Base-by-base conservation (phyloP, 2,888 invertebrate genomes). In the Pristionchus entomophagus region DNA sequence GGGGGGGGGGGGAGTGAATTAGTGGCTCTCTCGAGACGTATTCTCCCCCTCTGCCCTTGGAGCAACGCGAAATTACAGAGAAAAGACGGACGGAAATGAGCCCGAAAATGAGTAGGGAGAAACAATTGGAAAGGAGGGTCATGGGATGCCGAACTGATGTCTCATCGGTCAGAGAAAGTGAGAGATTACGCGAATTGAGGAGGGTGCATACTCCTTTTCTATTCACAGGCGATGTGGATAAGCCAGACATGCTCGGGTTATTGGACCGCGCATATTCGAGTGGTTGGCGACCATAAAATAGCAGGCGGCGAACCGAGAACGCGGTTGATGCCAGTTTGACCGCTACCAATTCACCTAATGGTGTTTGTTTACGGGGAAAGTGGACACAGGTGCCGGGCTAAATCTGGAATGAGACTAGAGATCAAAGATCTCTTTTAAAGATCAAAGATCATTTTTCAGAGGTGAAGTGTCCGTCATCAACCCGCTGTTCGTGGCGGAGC, bases 401-500 rank as follows among this genome's bases (percentile, higher is more conserved):
- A 2, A 59, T 12, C 8, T 26, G 59, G 2, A 26, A 59, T n/a
- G 6, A 59, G 2, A 19, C 51, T 51, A 12, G 32, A 2, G 32
- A 32, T 59, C 26, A 59, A 26, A 59, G 59, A 59, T 32, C 59
- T n/a, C n/a, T n/a, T n/a, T n/a, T n/a, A 59, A 32, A 65, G 65
- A 35, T 38, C 35, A 65, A 65, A 65, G 35, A 26, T 22, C 65
- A 65, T 5, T 14, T 91, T 91, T 86, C 88, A 92, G 91, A 86
- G 92, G 92, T 29, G 90, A 89, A 80, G 88, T 91, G n/a, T 88
- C 89, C 38, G 87, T 91, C 38, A 91, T 93, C 85, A 93, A 93
- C 83, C 92, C 93, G 12, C 88, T 93, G n/a, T 93, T 93, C 84
- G 93, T 93, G 2, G 93, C 93, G 12, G 93, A 93, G 73, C 85